Evolutionary conservation across 2,797 vertebrate genomes (phyloP), one percentile per base, ranked within the genome.

Genomic region (Smutsia temminckii): DNA sequence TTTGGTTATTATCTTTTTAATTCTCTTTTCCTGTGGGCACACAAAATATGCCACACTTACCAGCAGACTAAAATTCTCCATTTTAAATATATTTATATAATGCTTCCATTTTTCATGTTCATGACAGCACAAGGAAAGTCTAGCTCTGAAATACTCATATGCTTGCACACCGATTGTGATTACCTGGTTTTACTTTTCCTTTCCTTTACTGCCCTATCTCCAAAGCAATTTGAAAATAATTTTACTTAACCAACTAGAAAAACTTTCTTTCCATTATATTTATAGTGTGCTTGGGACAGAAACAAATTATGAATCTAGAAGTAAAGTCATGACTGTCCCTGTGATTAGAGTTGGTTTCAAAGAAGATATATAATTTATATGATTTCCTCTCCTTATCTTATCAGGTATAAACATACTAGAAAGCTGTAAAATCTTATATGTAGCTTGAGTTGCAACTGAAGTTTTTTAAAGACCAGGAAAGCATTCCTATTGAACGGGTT

Each of bases 321-420:
- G 72, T 3, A 3, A 93, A 96, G 51, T 59, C 29, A 77, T 63
- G 55, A 21, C 27, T 77, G 79, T 68, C 42, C 51, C 40, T 40
- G 1, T 92, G 90, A 91, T 71, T 68, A 91, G 83, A 88, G 64
- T 20, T 88, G 92, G 71, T 91, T 95, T 91, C 80, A 81, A 81
- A 86, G 96, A 71, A 96, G 13, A 69, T 66, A 79, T 20, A 14
- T 32, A 66, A 71, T 89, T 97, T 71, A 75, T 91, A 89, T 71
- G 89, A 94, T 85, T 95, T 94, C 40, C 23, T 95, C 49, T 89
- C 55, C 84, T 94, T 85, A 96, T 94, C 95, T 94, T 95, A 95
- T 95, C 92, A 96, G 79, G 40, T 17, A 57, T 20, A 86, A 95
- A 93, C 49, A 95, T 32, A 69, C 2, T 85, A 66, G 66, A 63